phyloP scores from a whole-genome alignment of 2,797 vertebrate genomes.

The Staurois parvus region DNA sequence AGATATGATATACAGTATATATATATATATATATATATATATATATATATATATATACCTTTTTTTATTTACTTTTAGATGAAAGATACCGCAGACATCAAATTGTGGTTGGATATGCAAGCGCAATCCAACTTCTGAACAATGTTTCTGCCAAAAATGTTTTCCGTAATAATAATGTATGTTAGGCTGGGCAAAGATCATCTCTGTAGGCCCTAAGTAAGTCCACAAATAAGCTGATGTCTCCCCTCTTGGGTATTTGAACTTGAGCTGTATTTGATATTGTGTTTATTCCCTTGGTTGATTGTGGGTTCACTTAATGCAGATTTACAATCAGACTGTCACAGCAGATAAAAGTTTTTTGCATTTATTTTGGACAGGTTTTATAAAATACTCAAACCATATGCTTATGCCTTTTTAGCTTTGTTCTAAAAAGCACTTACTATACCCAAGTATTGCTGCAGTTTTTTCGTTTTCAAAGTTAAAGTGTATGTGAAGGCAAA shows the following conservation, averaged over 20 bases:
- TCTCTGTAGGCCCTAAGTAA: neutral
- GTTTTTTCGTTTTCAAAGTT: too few species aligned
- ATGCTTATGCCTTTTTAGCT: neutral
- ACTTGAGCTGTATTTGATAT: neutral
- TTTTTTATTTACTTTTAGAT: neutral
- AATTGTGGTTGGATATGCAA: neutral
- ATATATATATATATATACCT: too few species aligned
- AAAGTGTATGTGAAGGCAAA: too few species aligned
- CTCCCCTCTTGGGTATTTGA: neutral
- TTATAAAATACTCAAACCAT: neutral
- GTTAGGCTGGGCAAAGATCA: neutral
- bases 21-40: too few species aligned
- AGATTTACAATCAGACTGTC: neutral
- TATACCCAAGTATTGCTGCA: too few species aligned
- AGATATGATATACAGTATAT: too few species aligned
- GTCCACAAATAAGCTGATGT: neutral
- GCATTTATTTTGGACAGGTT: neutral
- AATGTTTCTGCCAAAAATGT: neutral
- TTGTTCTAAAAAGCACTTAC: neutral
- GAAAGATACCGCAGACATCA: neutral
- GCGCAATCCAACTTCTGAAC: neutral
- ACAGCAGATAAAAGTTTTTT: neutral
- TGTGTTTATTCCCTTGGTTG: neutral
- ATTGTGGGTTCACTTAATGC: neutral
- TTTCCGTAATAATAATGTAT: too few species aligned